Conservation (phyloP, 2,888 invertebrate species). For the Seladonia tumulorum region DNA sequence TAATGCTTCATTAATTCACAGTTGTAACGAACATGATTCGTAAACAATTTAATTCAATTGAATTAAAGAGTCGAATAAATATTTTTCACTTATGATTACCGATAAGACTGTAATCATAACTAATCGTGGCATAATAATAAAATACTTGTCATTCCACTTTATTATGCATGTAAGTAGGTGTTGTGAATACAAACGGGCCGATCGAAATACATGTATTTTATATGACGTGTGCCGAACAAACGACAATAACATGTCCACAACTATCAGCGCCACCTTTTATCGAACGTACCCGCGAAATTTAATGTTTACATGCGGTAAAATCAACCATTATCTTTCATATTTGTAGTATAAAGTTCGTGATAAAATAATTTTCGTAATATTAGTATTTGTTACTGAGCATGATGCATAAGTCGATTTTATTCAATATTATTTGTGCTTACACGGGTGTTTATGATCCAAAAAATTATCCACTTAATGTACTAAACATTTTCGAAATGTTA, state of each 20-base stretch:
- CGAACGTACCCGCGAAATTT: not conserved
- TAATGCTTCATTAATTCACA: not conserved
- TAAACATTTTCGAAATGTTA: constrained; percentile 9
- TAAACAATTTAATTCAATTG: constrained; percentile 1
- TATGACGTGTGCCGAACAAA: constrained; percentile 8
- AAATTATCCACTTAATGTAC: not conserved
- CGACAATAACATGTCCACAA: not conserved
- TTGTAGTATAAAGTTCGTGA: not conserved
- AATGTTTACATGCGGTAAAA: not conserved
- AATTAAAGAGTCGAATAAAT: not conserved
- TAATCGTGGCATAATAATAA: not conserved
- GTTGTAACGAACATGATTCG: not conserved
- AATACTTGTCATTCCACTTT: not conserved
- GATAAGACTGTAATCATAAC: not conserved
- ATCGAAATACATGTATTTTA: too few species aligned
- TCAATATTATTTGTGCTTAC: constrained; percentile 4
- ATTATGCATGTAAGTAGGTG: not conserved
- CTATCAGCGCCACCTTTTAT: constrained; percentile 32
- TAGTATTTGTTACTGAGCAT: not conserved
- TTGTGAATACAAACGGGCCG: not conserved
- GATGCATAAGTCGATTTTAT: constrained; percentile 17
- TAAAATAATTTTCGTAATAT: not conserved
- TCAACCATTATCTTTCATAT: not conserved
- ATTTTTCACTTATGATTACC: not conserved
- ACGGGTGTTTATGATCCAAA: not conserved